Base-by-base conservation (phyloP, 1,140 invertebrate genomes). In the Dendroctonus valens region DNA sequence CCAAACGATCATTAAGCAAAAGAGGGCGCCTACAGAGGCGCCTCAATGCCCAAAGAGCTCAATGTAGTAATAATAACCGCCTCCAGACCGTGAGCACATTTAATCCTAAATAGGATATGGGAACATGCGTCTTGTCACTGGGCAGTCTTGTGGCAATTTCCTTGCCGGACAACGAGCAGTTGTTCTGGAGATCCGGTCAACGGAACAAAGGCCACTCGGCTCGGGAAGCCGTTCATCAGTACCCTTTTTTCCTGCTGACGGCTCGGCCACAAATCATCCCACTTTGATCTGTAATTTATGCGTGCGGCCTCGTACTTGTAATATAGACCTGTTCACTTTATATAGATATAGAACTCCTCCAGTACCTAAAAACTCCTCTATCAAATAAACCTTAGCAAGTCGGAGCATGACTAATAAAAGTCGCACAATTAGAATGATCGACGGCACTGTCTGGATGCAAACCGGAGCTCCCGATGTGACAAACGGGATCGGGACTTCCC, bases 211-310 rank as follows among this genome's bases (percentile, higher is more conserved):
- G 57, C 41, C 48, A 38, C 54, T 51, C 69, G 12, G n/a, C 7
- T 61, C 65, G 69, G 69, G 69, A 70, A 70, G 61, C 61, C 48
- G 65, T 70, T 52, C 41, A 68, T 70, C 69, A 70, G n/a, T n/a
- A 57, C 41, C 38, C 48, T 70, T 64, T 65, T 68, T 70, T 70
- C 57, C 37, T 48, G 48, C 44, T 55, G 39, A 37, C 65, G 54
- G 41, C 49, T 53, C 59, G 40, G 48, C 55, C 62, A 68, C 65
- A 68, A 59, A 65, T 65, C 53, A 65, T 65, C 42, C n/a, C 46
- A 26, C 44, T 63, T 53, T 54, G 50, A 48, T 38, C 40, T 55
- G 11, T 54, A 63, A 63, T 63, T 63, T 63, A 63, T 63, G 50
- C 41, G 41, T 9, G n/a, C 26, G 6, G 41, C 9, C 9, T 0